phyloP scores from a whole-genome alignment of 2,113 vertebrate genomes.

The Todiramphus saurophagus region DNA sequence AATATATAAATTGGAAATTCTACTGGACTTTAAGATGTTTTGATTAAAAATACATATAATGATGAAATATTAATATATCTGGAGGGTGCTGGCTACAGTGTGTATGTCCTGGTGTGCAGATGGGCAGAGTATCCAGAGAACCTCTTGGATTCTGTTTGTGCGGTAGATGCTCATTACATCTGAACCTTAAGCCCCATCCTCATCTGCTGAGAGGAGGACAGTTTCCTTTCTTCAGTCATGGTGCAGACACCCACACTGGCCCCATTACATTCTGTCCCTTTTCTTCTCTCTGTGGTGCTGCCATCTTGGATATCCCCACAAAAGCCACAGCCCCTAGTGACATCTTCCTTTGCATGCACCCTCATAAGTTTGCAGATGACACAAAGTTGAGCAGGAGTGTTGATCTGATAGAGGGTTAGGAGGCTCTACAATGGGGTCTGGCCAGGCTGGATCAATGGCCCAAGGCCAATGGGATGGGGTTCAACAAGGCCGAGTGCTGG shows the following conservation, averaged over 20 bases:
- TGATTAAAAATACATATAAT: conserved; percentile 35
- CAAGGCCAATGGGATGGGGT: too few relatives aligned
- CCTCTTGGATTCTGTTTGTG: neutral
- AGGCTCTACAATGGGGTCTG: too few relatives aligned
- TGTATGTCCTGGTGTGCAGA: neutral
- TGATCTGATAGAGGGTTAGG: too few relatives aligned
- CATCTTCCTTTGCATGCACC: neutral
- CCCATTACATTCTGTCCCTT: neutral
- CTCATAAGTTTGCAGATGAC: too few relatives aligned
- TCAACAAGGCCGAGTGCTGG: too few relatives aligned
- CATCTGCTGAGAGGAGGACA: rapidly evolving
- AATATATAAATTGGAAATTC: neutral
- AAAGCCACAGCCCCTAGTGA: neutral
- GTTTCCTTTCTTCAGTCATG: neutral
- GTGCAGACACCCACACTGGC: rapidly evolving
- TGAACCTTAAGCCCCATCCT: neutral
- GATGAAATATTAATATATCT: conserved; percentile 7
- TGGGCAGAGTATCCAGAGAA: neutral
- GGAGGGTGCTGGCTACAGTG: neutral
- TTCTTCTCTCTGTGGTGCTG: neutral
- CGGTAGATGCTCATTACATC: neutral
- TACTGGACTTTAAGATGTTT: conserved; percentile 5
- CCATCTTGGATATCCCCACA: rapidly evolving
- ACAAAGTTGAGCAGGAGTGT: too few relatives aligned
- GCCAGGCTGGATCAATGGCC: too few relatives aligned